phyloP scores from a whole-genome alignment of 1,140 invertebrate species.

The Zaprionus davidi region DNA sequence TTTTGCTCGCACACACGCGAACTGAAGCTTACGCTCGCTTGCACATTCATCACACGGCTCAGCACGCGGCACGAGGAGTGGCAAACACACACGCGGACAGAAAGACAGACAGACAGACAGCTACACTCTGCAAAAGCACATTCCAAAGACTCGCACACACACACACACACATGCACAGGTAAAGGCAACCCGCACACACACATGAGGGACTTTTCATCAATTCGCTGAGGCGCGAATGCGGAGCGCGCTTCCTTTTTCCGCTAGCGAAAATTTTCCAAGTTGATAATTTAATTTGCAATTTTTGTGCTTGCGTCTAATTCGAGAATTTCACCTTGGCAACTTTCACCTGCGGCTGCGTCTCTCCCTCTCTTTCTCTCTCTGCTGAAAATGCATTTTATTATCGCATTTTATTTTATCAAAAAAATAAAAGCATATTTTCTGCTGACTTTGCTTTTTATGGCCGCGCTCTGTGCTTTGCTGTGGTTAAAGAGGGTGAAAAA shows the following conservation, averaged over 20 bases:
- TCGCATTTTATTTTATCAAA: slow-evolving; percentile 47
- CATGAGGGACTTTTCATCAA: slow-evolving; percentile 54
- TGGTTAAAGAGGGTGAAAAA: neutral
- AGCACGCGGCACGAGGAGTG: slow-evolving; percentile 52
- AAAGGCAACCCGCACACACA: slow-evolving; percentile 7
- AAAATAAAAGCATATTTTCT: slow-evolving; percentile 18
- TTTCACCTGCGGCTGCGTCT: slow-evolving; percentile 23
- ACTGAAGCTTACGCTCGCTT: slow-evolving; percentile 76
- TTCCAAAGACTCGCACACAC: slow-evolving; percentile 12
- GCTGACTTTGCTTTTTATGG: slow-evolving; percentile 16
- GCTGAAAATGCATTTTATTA: slow-evolving; percentile 62
- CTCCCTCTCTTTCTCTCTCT: too few relatives aligned
- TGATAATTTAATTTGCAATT: slow-evolving; percentile 80
- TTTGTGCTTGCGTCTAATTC: slow-evolving; percentile 70
- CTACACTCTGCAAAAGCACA: slow-evolving; percentile 14
- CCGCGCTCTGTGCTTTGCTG: neutral
- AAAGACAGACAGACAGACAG: slow-evolving; percentile 2
- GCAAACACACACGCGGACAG: slow-evolving; percentile 11
- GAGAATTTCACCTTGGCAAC: slow-evolving; percentile 68
- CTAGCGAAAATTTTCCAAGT: slow-evolving; percentile 66
- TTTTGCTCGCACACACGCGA: slow-evolving; percentile 62
- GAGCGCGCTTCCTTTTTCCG: slow-evolving; percentile 27
- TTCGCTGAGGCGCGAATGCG: slow-evolving; percentile 13
- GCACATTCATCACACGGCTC: slow-evolving; percentile 79
- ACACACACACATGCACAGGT: slow-evolving; percentile 24